Conservation (phyloP, 1,140 invertebrate genomes). For the Varroa destructor region DNA sequence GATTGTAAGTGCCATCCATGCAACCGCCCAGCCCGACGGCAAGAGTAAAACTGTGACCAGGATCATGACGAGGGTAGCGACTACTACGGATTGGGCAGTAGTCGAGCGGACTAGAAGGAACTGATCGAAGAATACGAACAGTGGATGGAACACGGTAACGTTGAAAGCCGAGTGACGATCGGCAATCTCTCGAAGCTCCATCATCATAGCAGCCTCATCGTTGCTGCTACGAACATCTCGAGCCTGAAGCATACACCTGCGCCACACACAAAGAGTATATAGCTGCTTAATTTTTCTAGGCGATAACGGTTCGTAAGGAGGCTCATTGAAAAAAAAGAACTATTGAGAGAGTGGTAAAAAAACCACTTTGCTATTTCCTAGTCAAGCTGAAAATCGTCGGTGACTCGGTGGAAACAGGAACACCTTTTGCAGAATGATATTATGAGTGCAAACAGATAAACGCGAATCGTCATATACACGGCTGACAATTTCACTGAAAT, state of each 20-base stretch:
- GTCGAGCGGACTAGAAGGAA: conserved; percentile 81
- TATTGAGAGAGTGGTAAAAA: background rate
- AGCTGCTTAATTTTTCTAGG: too few species aligned
- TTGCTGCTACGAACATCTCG: conserved; percentile 76
- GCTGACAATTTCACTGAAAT: too few species aligned
- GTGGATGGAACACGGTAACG: conserved; percentile 81
- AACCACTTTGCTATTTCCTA: background rate
- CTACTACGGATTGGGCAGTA: conserved; percentile 78
- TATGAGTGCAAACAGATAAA: too few species aligned
- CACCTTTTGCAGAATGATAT: too few species aligned
- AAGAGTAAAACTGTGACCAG: conserved; percentile 91
- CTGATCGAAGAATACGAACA: conserved; percentile 88
- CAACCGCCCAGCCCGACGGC: conserved; percentile 74
- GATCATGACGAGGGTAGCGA: conserved; percentile 87
- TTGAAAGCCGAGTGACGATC: conserved; percentile 56
- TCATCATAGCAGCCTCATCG: conserved; percentile 78
- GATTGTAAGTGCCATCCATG: conserved; percentile 90
- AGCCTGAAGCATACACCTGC: conserved; percentile 72
- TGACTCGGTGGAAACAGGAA: too few species aligned
- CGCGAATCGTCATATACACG: too few species aligned
- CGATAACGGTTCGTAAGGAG: too few species aligned
- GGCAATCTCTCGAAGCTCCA: conserved; percentile 61
- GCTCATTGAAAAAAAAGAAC: background rate
- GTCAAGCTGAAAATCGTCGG: too few species aligned
- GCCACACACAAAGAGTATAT: conserved; percentile 36